Evolutionary conservation across 2,113 vertebrate genomes (phyloP).

Genomic region (Piprites chloris): DNA sequence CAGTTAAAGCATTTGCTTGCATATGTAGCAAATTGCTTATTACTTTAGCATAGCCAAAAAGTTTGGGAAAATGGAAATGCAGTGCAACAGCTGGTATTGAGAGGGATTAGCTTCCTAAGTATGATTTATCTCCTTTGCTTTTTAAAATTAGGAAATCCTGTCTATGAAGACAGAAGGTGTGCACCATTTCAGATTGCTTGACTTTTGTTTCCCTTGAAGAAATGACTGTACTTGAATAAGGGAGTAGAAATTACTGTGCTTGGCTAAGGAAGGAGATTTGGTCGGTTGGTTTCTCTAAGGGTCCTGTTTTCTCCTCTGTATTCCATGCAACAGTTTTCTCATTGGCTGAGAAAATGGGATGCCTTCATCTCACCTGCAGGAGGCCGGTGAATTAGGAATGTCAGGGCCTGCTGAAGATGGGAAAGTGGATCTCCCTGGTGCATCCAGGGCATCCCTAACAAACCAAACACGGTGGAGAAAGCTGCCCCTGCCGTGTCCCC

Average conservation of each 20-base stretch:
- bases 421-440: fast-evolving
- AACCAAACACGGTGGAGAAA: not conserved
- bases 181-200: not conserved
- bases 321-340: not conserved
- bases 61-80: not conserved
- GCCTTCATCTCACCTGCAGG: not conserved
- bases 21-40: not conserved
- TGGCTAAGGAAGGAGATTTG: not conserved
- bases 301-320: fast-evolving
- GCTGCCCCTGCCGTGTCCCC: not conserved
- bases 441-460: not conserved
- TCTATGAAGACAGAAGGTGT: not conserved
- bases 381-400: not conserved
- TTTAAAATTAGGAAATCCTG: not conserved
- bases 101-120: not conserved
- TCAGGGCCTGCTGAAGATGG: not conserved
- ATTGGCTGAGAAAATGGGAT: not conserved
- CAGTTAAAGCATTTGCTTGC: not conserved
- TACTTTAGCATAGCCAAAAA: not conserved
- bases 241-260: not conserved
- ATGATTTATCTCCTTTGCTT: not conserved
- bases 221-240: not conserved
- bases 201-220: not conserved
- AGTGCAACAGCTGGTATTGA: not conserved
- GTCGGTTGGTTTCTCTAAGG: not conserved